A percentile compares a stretch with the other conserved stretches of the same genome.
Evolutionary conservation across 2,888 invertebrate species (phyloP).

Genomic region (Drosophila dives): DNA sequence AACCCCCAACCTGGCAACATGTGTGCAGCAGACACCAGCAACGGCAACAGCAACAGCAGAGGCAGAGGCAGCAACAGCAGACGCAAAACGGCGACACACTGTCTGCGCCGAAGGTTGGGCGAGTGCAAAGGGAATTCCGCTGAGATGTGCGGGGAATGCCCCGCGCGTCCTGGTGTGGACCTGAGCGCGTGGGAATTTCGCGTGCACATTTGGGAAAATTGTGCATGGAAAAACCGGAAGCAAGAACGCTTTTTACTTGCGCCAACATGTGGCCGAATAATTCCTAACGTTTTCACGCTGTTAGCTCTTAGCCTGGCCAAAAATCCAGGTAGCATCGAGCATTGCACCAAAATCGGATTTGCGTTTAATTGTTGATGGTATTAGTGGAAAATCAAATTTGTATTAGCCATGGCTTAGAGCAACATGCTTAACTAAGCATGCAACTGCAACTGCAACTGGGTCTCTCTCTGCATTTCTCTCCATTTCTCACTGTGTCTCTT

Average conservation of each 20-base stretch:
- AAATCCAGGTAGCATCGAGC: conserved; percentile 56
- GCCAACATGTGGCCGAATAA: conserved; percentile 73
- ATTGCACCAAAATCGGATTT: conserved; percentile 46
- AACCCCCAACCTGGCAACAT: conserved; percentile 71
- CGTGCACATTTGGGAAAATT: conserved; percentile 66
- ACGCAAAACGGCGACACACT: conserved; percentile 60
- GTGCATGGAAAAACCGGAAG: conserved; percentile 74
- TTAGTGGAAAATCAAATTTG: conserved; percentile 79
- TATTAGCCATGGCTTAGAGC: conserved; percentile 45
- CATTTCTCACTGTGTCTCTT: not conserved
- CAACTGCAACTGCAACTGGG: not conserved
- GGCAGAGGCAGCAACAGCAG: not conserved
- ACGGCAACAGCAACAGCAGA: not conserved
- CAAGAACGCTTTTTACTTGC: conserved; percentile 61
- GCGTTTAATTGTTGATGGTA: conserved; percentile 80
- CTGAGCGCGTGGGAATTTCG: conserved; percentile 78
- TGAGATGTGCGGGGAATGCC: conserved; percentile 63
- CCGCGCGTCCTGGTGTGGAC: conserved; percentile 30
- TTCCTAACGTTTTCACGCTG: not conserved
- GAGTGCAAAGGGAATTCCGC: conserved; percentile 73
- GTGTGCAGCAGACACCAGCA: conserved; percentile 71
- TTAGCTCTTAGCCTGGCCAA: conserved; percentile 6
- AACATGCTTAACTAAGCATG: not conserved
- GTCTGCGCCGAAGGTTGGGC: conserved; percentile 39
- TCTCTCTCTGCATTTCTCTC: not conserved